These are phyloP conservation scores for Oncorhynchus tshawytscha DNA, from an alignment of 2,113 vertebrate genomes.

Conservation along the genomic window DNA sequence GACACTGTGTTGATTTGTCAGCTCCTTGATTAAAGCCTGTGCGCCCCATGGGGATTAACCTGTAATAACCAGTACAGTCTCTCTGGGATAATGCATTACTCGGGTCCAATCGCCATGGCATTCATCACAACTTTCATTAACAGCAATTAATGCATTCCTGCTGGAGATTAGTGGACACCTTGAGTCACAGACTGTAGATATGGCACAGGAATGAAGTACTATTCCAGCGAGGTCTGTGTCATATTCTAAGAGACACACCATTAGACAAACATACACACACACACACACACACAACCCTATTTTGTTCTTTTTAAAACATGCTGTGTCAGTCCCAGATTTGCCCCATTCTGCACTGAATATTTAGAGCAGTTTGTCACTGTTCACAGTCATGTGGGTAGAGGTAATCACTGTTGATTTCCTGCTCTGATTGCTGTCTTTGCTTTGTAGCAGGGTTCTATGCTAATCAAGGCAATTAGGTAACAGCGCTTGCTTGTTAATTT, in stretches of 20 bases:
- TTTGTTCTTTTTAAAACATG: neutral
- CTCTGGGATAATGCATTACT: neutral
- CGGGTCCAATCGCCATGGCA: neutral
- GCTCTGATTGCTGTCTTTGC: constrained; percentile 47
- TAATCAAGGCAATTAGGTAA: constrained; percentile 70
- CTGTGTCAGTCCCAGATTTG: neutral
- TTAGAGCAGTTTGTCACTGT: neutral
- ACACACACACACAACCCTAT: neutral
- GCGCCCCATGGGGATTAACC: neutral
- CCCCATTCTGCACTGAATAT: constrained; percentile 1
- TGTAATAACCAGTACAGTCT: neutral
- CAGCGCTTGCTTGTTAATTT: constrained; percentile 62
- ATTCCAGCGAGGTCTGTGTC: neutral
- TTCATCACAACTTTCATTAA: constrained; percentile 8
- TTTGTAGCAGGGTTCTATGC: constrained; percentile 50
- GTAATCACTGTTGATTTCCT: constrained; percentile 33
- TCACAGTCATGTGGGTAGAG: constrained; percentile 16
- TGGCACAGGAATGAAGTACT: neutral
- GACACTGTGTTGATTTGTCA: neutral
- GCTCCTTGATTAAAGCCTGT: constrained; percentile 1
- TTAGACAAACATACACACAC: neutral
- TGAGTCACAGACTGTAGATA: neutral
- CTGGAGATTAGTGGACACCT: no score
- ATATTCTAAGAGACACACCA: neutral
- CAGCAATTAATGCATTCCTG: neutral